These are phyloP conservation scores for Neolamprologus caudopunctatus DNA, from an alignment of 2,113 vertebrate species.

Conservation along the genomic window DNA sequence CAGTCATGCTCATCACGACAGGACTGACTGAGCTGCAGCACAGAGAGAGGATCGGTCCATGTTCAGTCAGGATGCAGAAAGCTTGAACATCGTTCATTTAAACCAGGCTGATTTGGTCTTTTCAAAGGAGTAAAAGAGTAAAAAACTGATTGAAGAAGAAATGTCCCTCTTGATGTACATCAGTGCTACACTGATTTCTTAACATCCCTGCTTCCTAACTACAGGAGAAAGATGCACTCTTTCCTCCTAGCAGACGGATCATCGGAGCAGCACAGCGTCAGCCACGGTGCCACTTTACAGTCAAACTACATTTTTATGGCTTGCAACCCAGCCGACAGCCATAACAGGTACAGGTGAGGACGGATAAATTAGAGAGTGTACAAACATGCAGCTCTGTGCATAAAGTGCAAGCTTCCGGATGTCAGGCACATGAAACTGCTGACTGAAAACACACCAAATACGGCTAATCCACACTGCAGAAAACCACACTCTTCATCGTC, in stretches of 20 bases:
- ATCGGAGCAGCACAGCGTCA: background rate
- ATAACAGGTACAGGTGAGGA: background rate
- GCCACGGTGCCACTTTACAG: background rate
- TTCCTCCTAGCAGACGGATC: background rate
- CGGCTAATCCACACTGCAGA: background rate
- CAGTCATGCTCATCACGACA: conserved; percentile 35
- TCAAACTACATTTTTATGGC: background rate
- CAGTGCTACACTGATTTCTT: background rate
- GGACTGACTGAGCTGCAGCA: conserved; percentile 22
- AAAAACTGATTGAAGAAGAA: background rate
- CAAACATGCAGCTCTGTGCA: background rate
- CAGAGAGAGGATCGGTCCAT: background rate
- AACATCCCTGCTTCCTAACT: background rate
- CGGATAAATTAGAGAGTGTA: background rate
- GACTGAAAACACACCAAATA: background rate
- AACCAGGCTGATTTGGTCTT: background rate
- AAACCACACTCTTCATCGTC: background rate
- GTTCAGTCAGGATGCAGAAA: background rate
- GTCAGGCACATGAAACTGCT: background rate
- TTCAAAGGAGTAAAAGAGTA: background rate
- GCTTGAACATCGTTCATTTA: background rate
- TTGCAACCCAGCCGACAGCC: background rate
- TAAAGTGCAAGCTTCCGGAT: background rate
- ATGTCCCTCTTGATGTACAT: background rate
- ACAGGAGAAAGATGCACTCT: background rate